Evolutionary conservation across 2,888 invertebrate species (phyloP).

Genomic region (Tachystola acroxantha): DNA sequence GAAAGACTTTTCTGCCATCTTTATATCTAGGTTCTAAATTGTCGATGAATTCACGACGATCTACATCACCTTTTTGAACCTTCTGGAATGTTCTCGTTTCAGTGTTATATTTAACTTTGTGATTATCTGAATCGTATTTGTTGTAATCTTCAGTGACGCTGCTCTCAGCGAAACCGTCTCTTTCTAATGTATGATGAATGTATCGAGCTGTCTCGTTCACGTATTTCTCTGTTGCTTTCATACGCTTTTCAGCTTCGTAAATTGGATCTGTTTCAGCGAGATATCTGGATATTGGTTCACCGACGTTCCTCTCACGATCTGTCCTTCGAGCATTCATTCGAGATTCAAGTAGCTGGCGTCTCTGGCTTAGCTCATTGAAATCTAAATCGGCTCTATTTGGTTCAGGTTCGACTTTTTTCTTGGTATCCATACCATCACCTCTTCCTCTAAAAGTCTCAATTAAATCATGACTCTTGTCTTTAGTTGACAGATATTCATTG

Average conservation of each 20-base stretch:
- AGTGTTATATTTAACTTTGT: conserved; percentile 63
- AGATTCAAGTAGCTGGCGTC: conserved; percentile 86
- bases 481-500: conserved; percentile 50
- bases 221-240: conserved; percentile 75
- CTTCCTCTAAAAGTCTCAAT: conserved; percentile 75
- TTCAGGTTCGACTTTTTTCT: conserved; percentile 68
- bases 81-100: conserved; percentile 57
- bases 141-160: conserved; percentile 69
- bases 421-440: conserved; percentile 83
- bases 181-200: conserved; percentile 74
- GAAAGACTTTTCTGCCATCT: conserved; percentile 52
- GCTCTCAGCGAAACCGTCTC: conserved; percentile 75
- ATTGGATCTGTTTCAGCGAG: conserved; percentile 68
- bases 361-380: conserved; percentile 82
- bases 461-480: conserved; percentile 43
- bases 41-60: conserved; percentile 58
- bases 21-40: conserved; percentile 42
- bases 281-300: conserved; percentile 61
- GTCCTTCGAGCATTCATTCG: conserved; percentile 81
- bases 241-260: conserved; percentile 64
- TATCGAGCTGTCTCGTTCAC: conserved; percentile 78
- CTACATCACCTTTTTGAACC: conserved; percentile 52
- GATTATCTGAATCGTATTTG: conserved; percentile 68
- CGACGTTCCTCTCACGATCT: conserved; percentile 55
- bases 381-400: conserved; percentile 54